A percentile compares a stretch with the other conserved stretches of the same genome.
Conservation (phyloP, 2,888 invertebrate species). For the Eupithecia exiguata region DNA sequence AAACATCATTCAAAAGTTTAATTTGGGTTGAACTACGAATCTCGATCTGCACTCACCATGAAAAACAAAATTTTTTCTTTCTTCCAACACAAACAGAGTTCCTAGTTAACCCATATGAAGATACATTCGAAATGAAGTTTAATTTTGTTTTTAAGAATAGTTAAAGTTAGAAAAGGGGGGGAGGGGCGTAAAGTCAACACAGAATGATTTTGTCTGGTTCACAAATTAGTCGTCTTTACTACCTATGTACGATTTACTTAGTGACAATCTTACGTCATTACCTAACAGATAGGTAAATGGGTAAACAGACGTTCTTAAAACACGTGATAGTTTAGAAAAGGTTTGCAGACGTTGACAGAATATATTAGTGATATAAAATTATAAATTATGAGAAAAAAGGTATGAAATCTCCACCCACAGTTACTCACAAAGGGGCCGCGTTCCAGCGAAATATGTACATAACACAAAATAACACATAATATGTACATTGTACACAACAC, state of each 20-base stretch:
- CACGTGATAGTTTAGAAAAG: not conserved
- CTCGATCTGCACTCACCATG: no score
- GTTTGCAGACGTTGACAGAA: not conserved
- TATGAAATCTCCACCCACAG: constrained; percentile 7
- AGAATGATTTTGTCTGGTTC: not conserved
- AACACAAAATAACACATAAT: constrained; percentile 65
- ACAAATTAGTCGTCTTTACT: not conserved
- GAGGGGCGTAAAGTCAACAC: not conserved
- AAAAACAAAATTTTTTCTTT: no score
- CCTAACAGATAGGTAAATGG: not conserved
- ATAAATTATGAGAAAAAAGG: not conserved
- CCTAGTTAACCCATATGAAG: no score
- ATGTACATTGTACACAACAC: constrained; percentile 61
- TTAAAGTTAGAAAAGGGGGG: no score
- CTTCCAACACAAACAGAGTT: no score
- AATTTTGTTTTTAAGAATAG: no score
- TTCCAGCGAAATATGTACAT: constrained; percentile 77
- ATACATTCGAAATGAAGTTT: no score
- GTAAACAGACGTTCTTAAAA: not conserved
- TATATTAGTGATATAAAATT: not conserved
- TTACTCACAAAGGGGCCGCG: constrained; percentile 57
- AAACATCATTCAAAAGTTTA: no score
- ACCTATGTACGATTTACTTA: not conserved
- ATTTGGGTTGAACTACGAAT: no score
- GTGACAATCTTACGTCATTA: not conserved